Conservation (phyloP, 2,797 vertebrate genomes). For the Cyclopterus lumpus region DNA sequence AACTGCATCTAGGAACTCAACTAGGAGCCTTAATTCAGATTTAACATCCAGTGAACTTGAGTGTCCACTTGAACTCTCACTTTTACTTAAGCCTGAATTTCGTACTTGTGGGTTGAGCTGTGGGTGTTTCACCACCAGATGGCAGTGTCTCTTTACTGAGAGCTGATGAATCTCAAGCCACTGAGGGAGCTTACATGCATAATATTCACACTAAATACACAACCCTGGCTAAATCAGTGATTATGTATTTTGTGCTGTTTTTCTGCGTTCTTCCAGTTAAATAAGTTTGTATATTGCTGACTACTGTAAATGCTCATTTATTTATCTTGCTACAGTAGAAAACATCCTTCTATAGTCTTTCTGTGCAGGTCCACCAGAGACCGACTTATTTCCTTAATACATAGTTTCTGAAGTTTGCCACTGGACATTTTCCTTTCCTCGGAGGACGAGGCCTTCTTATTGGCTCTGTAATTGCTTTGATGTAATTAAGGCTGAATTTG, state of each 20-base stretch:
- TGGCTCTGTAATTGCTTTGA: constrained; percentile 65
- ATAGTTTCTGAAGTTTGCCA: constrained; percentile 31
- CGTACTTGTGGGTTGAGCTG: neutral
- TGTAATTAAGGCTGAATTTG: constrained; percentile 60
- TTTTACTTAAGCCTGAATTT: no score
- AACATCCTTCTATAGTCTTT: neutral
- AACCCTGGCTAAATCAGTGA: neutral
- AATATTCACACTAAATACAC: neutral
- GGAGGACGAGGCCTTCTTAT: constrained; percentile 34
- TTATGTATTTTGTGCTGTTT: neutral
- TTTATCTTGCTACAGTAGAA: constrained; percentile 2
- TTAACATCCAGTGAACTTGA: no score
- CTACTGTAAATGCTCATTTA: neutral
- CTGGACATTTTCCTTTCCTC: constrained; percentile 31
- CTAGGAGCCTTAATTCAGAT: no score
- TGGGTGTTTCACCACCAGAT: constrained; percentile 34
- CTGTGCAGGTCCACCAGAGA: constrained; percentile 29
- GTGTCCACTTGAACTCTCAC: no score
- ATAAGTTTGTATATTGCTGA: neutral
- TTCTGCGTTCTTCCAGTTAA: neutral
- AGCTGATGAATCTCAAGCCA: neutral
- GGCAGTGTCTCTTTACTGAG: constrained; percentile 17
- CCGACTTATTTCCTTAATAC: constrained; percentile 3
- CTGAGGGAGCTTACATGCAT: neutral
- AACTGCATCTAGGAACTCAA: no score